Conservation (phyloP, 2,888 invertebrate species). For the Pterobdella sp. region DNA sequence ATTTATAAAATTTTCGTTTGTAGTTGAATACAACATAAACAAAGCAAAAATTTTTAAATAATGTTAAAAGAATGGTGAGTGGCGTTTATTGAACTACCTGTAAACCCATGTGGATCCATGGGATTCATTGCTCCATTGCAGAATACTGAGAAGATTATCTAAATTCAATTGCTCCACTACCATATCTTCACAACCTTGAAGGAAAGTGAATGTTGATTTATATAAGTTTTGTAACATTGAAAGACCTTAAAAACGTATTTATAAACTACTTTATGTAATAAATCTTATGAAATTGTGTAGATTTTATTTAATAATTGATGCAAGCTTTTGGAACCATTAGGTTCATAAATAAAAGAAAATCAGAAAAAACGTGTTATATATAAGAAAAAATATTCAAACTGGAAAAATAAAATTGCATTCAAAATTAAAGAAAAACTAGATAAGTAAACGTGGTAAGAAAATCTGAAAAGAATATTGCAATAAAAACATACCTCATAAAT, state of each 20-base stretch:
- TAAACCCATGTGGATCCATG: slow-evolving; percentile 89
- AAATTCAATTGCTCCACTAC: slow-evolving; percentile 75
- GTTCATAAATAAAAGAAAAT: not conserved
- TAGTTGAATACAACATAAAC: no score
- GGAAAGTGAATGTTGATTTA: not conserved
- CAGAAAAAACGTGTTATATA: not conserved
- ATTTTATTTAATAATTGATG: not conserved
- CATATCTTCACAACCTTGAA: slow-evolving; percentile 77
- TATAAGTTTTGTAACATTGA: no score
- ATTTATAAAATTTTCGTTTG: no score
- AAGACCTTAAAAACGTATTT: no score
- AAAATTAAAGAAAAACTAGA: not conserved
- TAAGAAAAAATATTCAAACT: not conserved
- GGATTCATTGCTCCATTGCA: slow-evolving; percentile 78
- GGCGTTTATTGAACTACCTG: no score
- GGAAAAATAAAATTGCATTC: not conserved
- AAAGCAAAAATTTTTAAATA: no score
- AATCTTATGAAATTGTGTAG: not conserved
- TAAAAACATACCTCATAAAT: not conserved
- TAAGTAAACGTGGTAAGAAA: not conserved
- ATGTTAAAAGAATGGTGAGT: no score
- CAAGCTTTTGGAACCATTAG: not conserved
- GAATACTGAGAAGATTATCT: slow-evolving; percentile 71
- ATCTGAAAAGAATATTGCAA: not conserved
- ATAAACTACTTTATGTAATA: no score